Evolutionary conservation across 1,140 invertebrate genomes (phyloP).

Genomic region (Elysia chlorotica): DNA sequence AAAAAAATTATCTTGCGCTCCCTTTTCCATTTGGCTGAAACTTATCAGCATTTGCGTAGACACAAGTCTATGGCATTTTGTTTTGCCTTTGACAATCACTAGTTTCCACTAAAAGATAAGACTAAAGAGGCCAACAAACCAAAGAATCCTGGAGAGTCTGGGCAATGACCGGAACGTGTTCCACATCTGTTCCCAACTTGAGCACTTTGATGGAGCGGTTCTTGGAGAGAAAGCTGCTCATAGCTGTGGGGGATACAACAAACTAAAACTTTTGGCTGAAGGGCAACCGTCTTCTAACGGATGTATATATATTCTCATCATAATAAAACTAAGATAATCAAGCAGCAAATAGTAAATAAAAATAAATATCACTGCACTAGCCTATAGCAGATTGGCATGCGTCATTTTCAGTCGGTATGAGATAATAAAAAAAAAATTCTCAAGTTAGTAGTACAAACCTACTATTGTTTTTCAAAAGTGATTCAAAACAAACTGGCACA

Average conservation of each 20-base stretch:
- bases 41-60: too few relatives aligned
- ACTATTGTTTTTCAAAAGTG: too few relatives aligned
- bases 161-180: slow-evolving; percentile 20
- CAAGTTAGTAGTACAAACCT: too few relatives aligned
- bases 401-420: too few relatives aligned
- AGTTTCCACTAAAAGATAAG: neutral
- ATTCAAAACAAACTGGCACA: too few relatives aligned
- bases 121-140: slow-evolving; percentile 2
- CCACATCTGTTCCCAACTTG: slow-evolving; percentile 2
- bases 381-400: too few relatives aligned
- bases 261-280: neutral
- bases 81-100: neutral
- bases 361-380: too few relatives aligned
- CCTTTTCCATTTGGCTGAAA: too few relatives aligned
- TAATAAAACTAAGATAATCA: neutral
- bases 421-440: too few relatives aligned
- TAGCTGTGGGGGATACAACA: neutral
- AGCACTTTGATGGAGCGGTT: slow-evolving; percentile 16
- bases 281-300: neutral
- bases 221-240: neutral
- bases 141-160: neutral
- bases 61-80: too few relatives aligned
- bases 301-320: neutral
- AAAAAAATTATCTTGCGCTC: too few relatives aligned
- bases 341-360: neutral